A percentile compares a stretch with the other conserved stretches of the same genome.
These are phyloP conservation scores for Mactromeris polynyma DNA, from an alignment of 2,888 invertebrate species.

Conservation along the genomic window DNA sequence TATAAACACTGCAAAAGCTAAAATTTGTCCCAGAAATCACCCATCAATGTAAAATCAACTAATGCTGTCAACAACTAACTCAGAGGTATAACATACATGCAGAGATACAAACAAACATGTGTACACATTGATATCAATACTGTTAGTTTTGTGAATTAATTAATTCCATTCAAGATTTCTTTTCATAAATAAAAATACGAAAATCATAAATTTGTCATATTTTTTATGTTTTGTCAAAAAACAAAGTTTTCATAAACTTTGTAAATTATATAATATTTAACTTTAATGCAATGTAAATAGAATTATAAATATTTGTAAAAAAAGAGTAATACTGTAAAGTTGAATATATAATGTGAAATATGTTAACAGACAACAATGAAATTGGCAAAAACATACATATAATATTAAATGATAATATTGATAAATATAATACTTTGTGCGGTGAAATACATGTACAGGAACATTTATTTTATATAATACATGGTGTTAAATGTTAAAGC, in stretches of 20 bases:
- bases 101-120: neutral
- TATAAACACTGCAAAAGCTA: constrained; percentile 17
- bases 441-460: neutral
- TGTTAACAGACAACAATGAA: constrained; percentile 10
- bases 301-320: constrained; percentile 11
- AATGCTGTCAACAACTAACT: neutral
- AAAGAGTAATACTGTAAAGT: constrained; percentile 7
- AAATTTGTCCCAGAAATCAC: constrained; percentile 1
- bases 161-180: neutral
- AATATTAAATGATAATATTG: neutral
- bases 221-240: neutral
- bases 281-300: neutral
- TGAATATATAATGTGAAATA: neutral
- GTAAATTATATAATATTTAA: neutral
- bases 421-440: constrained; percentile 10
- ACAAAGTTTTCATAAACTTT: neutral
- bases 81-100: neutral
- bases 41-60: neutral
- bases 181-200: no score
- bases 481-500: neutral
- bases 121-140: neutral
- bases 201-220: neutral
- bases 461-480: neutral
- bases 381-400: constrained; percentile 8
- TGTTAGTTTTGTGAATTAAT: neutral